Percentiles rank a stretch among this genome's conserved stretches.
Conservation (phyloP, 2,797 vertebrate species). For the Chloroceryle inda region DNA sequence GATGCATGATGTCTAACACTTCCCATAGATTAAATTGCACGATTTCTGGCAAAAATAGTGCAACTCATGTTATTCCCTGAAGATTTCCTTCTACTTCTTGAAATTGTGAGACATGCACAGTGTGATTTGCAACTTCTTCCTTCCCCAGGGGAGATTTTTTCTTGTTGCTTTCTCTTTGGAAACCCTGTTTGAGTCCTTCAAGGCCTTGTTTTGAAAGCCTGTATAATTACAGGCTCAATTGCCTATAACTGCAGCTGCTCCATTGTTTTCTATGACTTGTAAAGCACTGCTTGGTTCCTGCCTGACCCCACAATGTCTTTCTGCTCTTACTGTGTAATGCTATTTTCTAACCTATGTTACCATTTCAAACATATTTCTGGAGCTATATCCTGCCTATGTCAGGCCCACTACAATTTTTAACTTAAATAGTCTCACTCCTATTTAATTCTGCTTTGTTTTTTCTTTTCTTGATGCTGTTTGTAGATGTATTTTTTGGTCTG, state of each 20-base stretch:
- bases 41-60: not conserved
- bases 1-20: not conserved
- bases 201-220: not conserved
- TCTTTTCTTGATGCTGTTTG: not conserved
- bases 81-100: not conserved
- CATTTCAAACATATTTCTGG: slow-evolving; percentile 33
- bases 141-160: not conserved
- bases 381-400: not conserved
- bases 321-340: not conserved
- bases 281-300: not conserved
- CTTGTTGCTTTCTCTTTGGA: not conserved
- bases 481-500: not conserved
- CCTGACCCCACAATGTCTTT: not conserved
- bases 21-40: not conserved
- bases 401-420: not conserved
- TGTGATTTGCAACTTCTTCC: not conserved
- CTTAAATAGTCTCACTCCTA: not conserved
- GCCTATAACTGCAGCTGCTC: not conserved
- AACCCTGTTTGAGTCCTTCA: not conserved
- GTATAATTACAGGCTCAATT: not conserved
- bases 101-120: not conserved
- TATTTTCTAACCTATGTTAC: not conserved
- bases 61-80: not conserved
- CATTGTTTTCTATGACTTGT: not conserved
- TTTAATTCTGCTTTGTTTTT: slow-evolving; percentile 1